These are phyloP conservation scores for Scaptomyza hsui DNA, from an alignment of 1,140 invertebrate species.

Conservation along the genomic window DNA sequence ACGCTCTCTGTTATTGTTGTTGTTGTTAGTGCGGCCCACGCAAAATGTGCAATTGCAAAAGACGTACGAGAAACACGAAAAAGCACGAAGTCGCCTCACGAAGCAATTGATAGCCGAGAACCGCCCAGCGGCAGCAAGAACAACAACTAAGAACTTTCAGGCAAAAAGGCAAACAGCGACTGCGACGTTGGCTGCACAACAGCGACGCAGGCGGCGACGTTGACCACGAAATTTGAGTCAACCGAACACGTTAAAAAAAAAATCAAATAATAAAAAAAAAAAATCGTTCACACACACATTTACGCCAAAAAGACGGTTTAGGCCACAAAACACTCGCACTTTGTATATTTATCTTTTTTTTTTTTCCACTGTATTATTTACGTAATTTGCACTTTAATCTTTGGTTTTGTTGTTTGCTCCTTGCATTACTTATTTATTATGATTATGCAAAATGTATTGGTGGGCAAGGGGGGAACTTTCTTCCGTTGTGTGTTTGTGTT, in stretches of 20 bases:
- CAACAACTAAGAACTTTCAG: slow-evolving; percentile 22
- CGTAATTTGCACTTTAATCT: slow-evolving; percentile 38
- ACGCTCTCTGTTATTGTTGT: slow-evolving; percentile 13
- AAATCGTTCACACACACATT: not conserved
- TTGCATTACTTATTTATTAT: slow-evolving; percentile 12
- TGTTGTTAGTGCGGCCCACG: slow-evolving; percentile 8
- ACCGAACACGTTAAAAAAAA: slow-evolving; percentile 45
- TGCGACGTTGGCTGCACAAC: slow-evolving; percentile 18
- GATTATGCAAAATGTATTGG: slow-evolving; percentile 8
- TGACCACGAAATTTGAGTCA: slow-evolving; percentile 70
- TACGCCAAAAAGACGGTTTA: not conserved
- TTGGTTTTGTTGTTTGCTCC: slow-evolving; percentile 4
- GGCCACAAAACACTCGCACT: slow-evolving; percentile 19
- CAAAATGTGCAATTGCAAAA: slow-evolving; percentile 27
- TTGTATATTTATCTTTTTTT: slow-evolving; percentile 11
- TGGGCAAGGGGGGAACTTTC: not conserved
- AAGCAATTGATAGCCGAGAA: slow-evolving; percentile 38
- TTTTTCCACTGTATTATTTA: slow-evolving; percentile 11
- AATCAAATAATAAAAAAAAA: slow-evolving; percentile 7
- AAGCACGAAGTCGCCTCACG: slow-evolving; percentile 13
- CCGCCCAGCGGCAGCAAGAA: slow-evolving; percentile 34
- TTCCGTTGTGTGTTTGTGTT: not conserved
- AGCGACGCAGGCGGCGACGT: slow-evolving; percentile 16
- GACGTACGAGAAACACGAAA: slow-evolving; percentile 3
- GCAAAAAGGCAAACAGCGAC: slow-evolving; percentile 25